phyloP scores from a whole-genome alignment of 23 tunicate species.

The Aplidium turbinatum region DNA sequence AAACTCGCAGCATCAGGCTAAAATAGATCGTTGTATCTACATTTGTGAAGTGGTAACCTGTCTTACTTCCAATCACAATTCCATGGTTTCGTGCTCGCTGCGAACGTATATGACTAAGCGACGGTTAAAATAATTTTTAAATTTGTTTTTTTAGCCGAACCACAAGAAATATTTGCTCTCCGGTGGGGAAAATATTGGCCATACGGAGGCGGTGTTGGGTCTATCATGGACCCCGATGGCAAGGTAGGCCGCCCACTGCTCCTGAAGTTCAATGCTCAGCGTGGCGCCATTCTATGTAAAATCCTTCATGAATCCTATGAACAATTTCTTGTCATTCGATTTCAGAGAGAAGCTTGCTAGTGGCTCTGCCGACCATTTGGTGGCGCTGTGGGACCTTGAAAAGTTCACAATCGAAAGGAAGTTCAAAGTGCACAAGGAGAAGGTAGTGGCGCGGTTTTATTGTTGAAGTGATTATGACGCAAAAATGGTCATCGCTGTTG shows the following conservation, averaged over 20 bases:
- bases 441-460: constrained; percentile 41
- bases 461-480: too few species aligned
- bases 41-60: too few species aligned
- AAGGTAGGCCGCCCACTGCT: constrained; percentile 15
- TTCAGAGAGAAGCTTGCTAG: constrained; percentile 53
- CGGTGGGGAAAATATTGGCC: constrained; percentile 43
- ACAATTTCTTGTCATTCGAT: background rate
- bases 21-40: too few species aligned
- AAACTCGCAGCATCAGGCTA: too few species aligned
- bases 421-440: constrained; percentile 48
- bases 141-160: background rate
- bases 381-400: constrained; percentile 90
- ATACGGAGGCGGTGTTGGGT: constrained; percentile 83
- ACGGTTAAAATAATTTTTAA: too few species aligned
- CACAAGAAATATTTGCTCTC: background rate
- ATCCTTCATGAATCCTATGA: background rate
- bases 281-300: background rate
- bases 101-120: too few species aligned
- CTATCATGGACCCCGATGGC: constrained; percentile 49
- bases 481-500: too few species aligned
- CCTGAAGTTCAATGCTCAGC: background rate
- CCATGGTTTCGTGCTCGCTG: too few species aligned
- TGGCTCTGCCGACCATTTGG: constrained; percentile 74
- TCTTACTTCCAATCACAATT: too few species aligned
- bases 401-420: constrained; percentile 16